A percentile compares a stretch with the other conserved stretches of the same genome.
phyloP scores from a whole-genome alignment of 2,797 vertebrate species.

The Rhincodon typus region DNA sequence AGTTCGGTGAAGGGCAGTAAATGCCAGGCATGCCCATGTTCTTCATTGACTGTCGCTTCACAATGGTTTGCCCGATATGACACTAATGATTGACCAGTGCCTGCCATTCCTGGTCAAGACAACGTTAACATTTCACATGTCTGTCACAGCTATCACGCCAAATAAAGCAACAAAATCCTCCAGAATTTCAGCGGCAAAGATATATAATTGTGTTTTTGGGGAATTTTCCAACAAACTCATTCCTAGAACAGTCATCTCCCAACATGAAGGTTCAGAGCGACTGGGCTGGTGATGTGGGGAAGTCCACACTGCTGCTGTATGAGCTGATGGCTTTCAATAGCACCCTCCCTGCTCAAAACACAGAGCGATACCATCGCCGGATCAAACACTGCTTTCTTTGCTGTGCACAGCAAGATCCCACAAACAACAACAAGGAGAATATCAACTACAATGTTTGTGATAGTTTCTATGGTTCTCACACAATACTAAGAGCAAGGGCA shows the following conservation, averaged over 20 bases:
- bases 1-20: too few relatives aligned
- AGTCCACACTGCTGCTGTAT: not conserved
- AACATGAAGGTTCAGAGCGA: not conserved
- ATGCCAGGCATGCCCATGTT: too few relatives aligned
- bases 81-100: not conserved
- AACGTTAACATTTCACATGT: not conserved
- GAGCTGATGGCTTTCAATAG: not conserved
- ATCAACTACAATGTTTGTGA: not conserved
- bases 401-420: not conserved
- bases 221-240: conserved; percentile 16
- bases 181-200: not conserved
- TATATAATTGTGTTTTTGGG: conserved; percentile 8
- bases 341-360: too few relatives aligned
- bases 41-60: not conserved
- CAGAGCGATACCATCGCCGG: not conserved
- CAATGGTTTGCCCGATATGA: not conserved
- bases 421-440: not conserved
- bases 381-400: not conserved
- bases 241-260: not conserved
- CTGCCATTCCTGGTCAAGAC: not conserved
- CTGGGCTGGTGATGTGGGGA: not conserved
- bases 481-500: too few relatives aligned
- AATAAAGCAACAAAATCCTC: not conserved
- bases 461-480: too few relatives aligned
- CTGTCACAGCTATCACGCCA: not conserved